Conservation (phyloP, 2,797 vertebrate genomes). For the Takifugu rubripes region DNA sequence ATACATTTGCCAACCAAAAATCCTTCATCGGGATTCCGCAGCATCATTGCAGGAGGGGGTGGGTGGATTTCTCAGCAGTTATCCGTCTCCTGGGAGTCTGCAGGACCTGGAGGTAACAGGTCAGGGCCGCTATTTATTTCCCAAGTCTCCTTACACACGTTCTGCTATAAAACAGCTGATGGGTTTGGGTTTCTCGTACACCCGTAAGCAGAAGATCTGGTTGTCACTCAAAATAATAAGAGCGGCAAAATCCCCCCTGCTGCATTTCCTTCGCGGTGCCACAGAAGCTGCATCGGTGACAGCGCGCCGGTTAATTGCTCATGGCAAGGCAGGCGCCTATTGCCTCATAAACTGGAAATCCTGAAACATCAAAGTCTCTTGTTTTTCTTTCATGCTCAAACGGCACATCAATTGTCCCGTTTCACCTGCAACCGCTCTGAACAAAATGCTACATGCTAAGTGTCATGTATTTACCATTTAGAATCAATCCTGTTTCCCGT, state of each 20-base stretch:
- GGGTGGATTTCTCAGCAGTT: not conserved
- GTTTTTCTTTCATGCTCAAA: conserved; percentile 22
- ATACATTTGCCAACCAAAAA: conserved; percentile 29
- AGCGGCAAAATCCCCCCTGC: conserved; percentile 33
- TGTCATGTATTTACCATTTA: conserved; percentile 42
- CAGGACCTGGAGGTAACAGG: conserved; percentile 26
- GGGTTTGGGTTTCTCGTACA: conserved; percentile 30
- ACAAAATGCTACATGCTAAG: conserved; percentile 26
- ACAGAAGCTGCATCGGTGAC: too few species aligned
- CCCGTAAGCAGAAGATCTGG: conserved; percentile 38
- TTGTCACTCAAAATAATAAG: conserved; percentile 52
- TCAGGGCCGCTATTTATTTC: conserved; percentile 40
- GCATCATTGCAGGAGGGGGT: conserved; percentile 8
- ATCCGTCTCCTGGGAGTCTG: conserved; percentile 21
- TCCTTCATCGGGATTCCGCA: conserved; percentile 30
- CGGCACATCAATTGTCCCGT: conserved; percentile 33
- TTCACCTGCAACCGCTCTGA: conserved; percentile 35
- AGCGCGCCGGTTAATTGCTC: too few species aligned
- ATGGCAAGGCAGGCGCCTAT: conserved; percentile 5
- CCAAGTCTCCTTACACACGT: conserved; percentile 26
- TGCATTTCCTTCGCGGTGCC: conserved; percentile 21
- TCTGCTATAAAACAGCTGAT: conserved; percentile 22
- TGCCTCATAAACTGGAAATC: conserved; percentile 15
- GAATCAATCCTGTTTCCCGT: conserved; percentile 48
- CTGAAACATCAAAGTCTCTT: conserved; percentile 2